Evolutionary conservation across 30 jellyfish, hydroid and myxozoan genomes (phyloP).

Genomic region (Cassiopea andromeda): DNA sequence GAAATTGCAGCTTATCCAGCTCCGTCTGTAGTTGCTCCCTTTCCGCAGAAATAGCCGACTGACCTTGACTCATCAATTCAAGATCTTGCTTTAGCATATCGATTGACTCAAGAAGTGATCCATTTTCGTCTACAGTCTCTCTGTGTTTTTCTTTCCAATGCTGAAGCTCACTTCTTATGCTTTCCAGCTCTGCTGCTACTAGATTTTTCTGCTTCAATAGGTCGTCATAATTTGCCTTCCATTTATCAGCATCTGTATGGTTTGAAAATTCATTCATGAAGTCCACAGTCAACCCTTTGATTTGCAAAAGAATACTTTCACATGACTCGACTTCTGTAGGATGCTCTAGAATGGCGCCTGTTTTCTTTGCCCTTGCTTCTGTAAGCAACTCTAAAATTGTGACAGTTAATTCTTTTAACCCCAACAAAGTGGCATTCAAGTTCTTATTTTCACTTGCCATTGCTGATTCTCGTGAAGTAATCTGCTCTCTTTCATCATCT

Average conservation of each 20-base stretch:
- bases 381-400: neutral
- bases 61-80: constrained; percentile 67
- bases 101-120: constrained; percentile 53
- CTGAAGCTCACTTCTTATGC: constrained; percentile 27
- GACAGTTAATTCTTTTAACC: neutral
- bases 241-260: constrained; percentile 71
- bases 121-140: constrained; percentile 49
- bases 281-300: constrained; percentile 18
- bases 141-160: constrained; percentile 33
- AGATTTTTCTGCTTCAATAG: constrained; percentile 19
- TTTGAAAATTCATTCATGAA: constrained; percentile 30
- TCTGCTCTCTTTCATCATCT: neutral
- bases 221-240: constrained; percentile 55
- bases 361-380: constrained; percentile 14
- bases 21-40: constrained; percentile 76
- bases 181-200: constrained; percentile 21
- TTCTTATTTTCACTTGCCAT: neutral
- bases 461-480: neutral
- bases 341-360: neutral
- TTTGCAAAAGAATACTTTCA: constrained; percentile 10
- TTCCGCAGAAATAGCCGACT: constrained; percentile 63
- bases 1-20: constrained; percentile 79
- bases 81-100: constrained; percentile 69
- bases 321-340: constrained; percentile 16
- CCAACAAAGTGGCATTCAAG: neutral